phyloP scores from a whole-genome alignment of 2,797 vertebrate species.

The Protosalanx chinensis region DNA sequence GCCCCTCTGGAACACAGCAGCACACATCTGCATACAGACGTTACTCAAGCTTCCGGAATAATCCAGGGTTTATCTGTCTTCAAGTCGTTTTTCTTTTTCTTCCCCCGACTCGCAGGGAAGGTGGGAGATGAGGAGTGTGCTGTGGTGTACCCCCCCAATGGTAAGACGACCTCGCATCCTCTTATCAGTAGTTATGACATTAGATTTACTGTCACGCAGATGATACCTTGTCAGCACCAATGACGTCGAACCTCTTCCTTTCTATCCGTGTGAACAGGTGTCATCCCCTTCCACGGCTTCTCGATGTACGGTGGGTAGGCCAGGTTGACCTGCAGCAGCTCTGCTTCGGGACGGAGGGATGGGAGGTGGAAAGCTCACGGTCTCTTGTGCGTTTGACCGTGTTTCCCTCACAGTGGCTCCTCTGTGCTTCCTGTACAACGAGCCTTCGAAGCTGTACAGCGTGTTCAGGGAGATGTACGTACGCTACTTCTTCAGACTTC shows the following conservation, averaged over 20 bases:
- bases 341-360: too few relatives aligned
- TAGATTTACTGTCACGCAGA: neutral
- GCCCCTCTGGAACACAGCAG: neutral
- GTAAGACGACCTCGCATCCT: slow-evolving; percentile 66
- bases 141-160: slow-evolving; percentile 95
- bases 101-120: slow-evolving; percentile 73
- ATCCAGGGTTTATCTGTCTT: neutral
- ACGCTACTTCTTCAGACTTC: slow-evolving; percentile 96
- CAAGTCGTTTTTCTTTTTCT: slow-evolving; percentile 13
- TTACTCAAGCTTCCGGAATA: neutral
- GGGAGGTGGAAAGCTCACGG: neutral
- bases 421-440: slow-evolving; percentile 97
- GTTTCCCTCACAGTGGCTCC: slow-evolving; percentile 78
- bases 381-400: slow-evolving; percentile 17
- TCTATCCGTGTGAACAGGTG: slow-evolving; percentile 73
- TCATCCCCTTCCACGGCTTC: slow-evolving; percentile 97
- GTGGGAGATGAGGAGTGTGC: slow-evolving; percentile 82
- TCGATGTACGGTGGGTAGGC: slow-evolving; percentile 97
- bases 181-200: neutral
- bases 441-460: slow-evolving; percentile 93
- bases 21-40: neutral
- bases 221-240: neutral
- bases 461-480: slow-evolving; percentile 98
- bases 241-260: neutral
- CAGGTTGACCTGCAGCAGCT: neutral